Evolutionary conservation across 2,888 invertebrate genomes (phyloP), one percentile per base, ranked within the genome.

Genomic region (Coenonympha arcania): DNA sequence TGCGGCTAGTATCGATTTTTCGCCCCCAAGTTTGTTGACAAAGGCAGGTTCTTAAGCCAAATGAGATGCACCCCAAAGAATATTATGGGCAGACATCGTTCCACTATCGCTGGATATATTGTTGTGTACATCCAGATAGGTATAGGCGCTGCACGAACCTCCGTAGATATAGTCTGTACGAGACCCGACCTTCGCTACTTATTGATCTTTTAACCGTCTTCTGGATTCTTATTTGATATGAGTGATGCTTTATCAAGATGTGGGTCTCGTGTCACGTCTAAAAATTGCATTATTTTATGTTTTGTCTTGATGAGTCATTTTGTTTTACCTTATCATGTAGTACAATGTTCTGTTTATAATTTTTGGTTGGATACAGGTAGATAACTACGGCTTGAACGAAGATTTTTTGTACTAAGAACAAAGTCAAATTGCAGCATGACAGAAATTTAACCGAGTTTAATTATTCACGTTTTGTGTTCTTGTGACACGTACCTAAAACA

Each of bases 51-150:
- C 86, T 85, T 85, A 84, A 79, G 78, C 82, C 80, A 85, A 86
- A 86, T 86, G 85, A 86, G 86, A 86, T 86, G 85, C 85, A 86
- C 85, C 85, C 85, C 77, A 83, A 85, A 86, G 84, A 83, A 86
- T 86, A 86, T 86, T 86, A 86, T 82, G 84, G 85, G 79, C 85
- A 83, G 85, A 84, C 85, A 84, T 84, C 76, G 84, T 73, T 78
- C 73, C 84, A 66, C 65, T 66, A 65, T 64, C 61, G 61, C 56
- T 61, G 57, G 60, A 60, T 63, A 59, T 61, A 62, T 55, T 57
- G 56, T 48, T 37, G 45, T 50, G 40, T 55, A 60, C n/a, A n/a
- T n/a, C n/a, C n/a, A n/a, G n/a, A n/a, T 53, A 56, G 56, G 54
- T 59, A 57, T 59, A 55, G 49, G 48, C 54, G 48, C 24, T n/a